Percentiles rank a stretch among this genome's conserved stretches.
Evolutionary conservation across 2,888 invertebrate species (phyloP).

Genomic region (Mantis religiosa): DNA sequence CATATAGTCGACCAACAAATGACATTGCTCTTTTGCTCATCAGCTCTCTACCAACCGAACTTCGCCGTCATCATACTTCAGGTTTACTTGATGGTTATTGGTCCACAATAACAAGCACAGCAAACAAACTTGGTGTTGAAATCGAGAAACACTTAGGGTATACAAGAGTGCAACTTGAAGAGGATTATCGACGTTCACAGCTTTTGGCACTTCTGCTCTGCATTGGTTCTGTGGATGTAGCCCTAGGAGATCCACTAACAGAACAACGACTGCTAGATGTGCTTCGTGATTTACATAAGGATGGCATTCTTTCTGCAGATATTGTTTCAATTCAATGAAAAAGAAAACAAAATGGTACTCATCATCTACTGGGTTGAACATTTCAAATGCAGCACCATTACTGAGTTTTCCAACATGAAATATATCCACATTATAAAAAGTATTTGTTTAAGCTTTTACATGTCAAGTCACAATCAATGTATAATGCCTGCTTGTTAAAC

Average conservation of each 20-base stretch:
- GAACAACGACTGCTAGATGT: slow-evolving; percentile 71
- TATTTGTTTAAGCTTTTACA: no score
- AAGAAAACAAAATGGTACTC: no score
- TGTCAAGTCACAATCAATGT: no score
- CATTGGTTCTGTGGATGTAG: slow-evolving; percentile 77
- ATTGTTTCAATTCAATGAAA: slow-evolving; percentile 1
- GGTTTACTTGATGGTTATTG: slow-evolving; percentile 66
- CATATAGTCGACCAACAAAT: slow-evolving; percentile 70
- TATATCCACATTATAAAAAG: no score
- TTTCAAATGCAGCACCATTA: no score
- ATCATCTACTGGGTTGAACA: no score
- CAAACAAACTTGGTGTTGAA: slow-evolving; percentile 59
- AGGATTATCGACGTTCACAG: slow-evolving; percentile 62
- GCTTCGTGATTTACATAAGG: slow-evolving; percentile 65
- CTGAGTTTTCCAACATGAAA: no score
- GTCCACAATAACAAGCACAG: slow-evolving; percentile 57
- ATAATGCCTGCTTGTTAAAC: no score
- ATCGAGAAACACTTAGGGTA: slow-evolving; percentile 54
- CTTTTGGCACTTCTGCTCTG: slow-evolving; percentile 71
- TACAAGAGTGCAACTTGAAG: slow-evolving; percentile 49
- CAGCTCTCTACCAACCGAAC: slow-evolving; percentile 67
- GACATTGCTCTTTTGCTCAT: slow-evolving; percentile 69
- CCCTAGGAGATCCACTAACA: slow-evolving; percentile 69
- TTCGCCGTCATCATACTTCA: slow-evolving; percentile 58
- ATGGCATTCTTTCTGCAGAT: slow-evolving; percentile 55